These are phyloP conservation scores for Isoperla grammatica DNA, from an alignment of 2,888 invertebrate genomes.

Conservation along the genomic window DNA sequence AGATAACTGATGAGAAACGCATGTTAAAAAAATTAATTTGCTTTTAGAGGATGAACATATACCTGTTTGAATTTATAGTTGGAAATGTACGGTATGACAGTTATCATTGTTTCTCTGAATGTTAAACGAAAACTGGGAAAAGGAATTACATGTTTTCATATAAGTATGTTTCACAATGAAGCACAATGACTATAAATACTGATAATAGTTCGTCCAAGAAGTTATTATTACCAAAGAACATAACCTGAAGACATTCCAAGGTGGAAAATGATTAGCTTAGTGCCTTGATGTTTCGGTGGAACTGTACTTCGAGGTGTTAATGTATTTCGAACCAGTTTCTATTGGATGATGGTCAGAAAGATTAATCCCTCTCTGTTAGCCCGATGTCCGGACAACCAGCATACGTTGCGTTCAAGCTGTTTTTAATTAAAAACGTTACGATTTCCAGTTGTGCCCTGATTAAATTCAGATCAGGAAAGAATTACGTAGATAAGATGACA, in stretches of 20 bases:
- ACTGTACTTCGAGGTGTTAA: slow-evolving; percentile 10
- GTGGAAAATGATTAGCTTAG: too few species aligned
- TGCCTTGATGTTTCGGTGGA: slow-evolving; percentile 8
- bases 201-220: too few species aligned
- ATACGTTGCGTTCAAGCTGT: slow-evolving; percentile 1
- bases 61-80: too few species aligned
- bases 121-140: too few species aligned
- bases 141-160: too few species aligned
- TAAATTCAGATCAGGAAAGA: slow-evolving; percentile 4
- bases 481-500: slow-evolving; percentile 10
- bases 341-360: slow-evolving; percentile 15
- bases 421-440: slow-evolving; percentile 14
- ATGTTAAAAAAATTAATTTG: slow-evolving; percentile 13
- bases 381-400: too few species aligned
- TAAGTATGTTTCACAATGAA: too few species aligned
- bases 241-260: too few species aligned
- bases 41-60: background rate
- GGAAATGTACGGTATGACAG: too few species aligned
- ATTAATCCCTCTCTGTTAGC: slow-evolving; percentile 2
- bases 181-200: too few species aligned
- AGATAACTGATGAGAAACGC: background rate
- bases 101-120: too few species aligned
- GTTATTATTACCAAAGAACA: too few species aligned
- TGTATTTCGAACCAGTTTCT: slow-evolving; percentile 14
- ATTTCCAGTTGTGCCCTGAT: background rate